Percentiles rank a stretch among this genome's conserved stretches.
These are phyloP conservation scores for Pyrrhia umbra DNA, from an alignment of 2,888 invertebrate species.

Conservation along the genomic window DNA sequence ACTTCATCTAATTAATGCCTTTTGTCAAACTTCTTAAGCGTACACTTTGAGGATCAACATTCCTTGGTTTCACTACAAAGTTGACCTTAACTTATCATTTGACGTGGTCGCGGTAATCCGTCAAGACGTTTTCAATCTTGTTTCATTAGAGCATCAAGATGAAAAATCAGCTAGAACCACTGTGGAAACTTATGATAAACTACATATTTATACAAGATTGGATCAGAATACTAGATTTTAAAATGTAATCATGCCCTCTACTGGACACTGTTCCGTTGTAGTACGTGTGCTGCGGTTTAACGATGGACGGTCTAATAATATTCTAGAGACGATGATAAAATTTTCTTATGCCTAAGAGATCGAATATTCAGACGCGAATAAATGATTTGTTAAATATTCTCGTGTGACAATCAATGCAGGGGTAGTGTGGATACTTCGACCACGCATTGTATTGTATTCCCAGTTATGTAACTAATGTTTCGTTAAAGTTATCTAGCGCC, in stretches of 20 bases:
- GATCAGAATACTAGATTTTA: constrained; percentile 83
- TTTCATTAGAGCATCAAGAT: constrained; percentile 75
- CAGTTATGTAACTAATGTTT: constrained; percentile 38
- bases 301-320: constrained; percentile 81
- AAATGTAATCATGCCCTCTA: constrained; percentile 77
- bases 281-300: constrained; percentile 59
- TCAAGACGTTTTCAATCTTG: constrained; percentile 71
- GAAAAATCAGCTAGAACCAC: constrained; percentile 82
- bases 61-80: constrained; percentile 73
- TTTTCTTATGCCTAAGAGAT: constrained; percentile 75
- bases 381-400: constrained; percentile 46
- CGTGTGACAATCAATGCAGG: constrained; percentile 23
- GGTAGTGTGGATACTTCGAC: constrained; percentile 30
- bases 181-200: constrained; percentile 82
- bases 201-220: constrained; percentile 86
- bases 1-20: constrained; percentile 72
- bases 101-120: constrained; percentile 68
- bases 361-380: constrained; percentile 64
- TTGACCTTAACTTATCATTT: constrained; percentile 74
- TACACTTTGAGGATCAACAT: constrained; percentile 75
- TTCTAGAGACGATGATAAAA: constrained; percentile 61
- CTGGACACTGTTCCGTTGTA: constrained; percentile 75
- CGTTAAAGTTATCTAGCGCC: constrained; percentile 52
- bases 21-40: constrained; percentile 73
- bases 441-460: constrained; percentile 40